These are phyloP conservation scores for Nephrotoma appendiculata DNA, from an alignment of 2,888 invertebrate species.

Conservation along the genomic window DNA sequence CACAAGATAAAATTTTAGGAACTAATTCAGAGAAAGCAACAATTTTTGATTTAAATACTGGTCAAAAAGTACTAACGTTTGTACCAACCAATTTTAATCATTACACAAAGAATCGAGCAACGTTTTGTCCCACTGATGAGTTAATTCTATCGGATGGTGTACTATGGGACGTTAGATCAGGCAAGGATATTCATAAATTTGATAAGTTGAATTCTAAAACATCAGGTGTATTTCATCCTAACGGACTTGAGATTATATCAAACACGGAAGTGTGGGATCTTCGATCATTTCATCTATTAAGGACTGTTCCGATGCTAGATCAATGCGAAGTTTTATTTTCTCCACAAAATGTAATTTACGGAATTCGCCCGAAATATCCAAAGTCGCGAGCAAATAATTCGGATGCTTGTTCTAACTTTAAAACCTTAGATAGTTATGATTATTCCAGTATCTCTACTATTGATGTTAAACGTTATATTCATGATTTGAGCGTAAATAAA, in stretches of 20 bases:
- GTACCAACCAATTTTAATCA: slow-evolving; percentile 76
- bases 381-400: slow-evolving; percentile 23
- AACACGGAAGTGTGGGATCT: slow-evolving; percentile 99
- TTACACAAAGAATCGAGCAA: slow-evolving; percentile 86
- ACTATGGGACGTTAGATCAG: slow-evolving; percentile 80
- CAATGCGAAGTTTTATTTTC: slow-evolving; percentile 83
- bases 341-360: slow-evolving; percentile 74
- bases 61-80: slow-evolving; percentile 54
- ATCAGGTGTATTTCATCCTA: slow-evolving; percentile 93
- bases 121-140: slow-evolving; percentile 87
- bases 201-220: slow-evolving; percentile 93
- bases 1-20: slow-evolving; percentile 77
- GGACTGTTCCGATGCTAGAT: slow-evolving; percentile 87
- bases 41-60: slow-evolving; percentile 81
- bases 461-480: slow-evolving; percentile 82
- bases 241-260: slow-evolving; percentile 85
- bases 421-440: slow-evolving; percentile 86
- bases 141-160: slow-evolving; percentile 87
- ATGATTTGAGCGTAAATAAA: slow-evolving; percentile 68
- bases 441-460: slow-evolving; percentile 93
- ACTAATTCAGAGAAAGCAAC: slow-evolving; percentile 55
- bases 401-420: slow-evolving; percentile 71
- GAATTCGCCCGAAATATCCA: slow-evolving; percentile 50
- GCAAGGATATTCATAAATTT: slow-evolving; percentile 86
- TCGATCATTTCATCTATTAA: slow-evolving; percentile 80